Evolutionary conservation across 37 sponge, comb jelly and placozoan species (phyloP).

Genomic region (Mnemiopsis leidyi): DNA sequence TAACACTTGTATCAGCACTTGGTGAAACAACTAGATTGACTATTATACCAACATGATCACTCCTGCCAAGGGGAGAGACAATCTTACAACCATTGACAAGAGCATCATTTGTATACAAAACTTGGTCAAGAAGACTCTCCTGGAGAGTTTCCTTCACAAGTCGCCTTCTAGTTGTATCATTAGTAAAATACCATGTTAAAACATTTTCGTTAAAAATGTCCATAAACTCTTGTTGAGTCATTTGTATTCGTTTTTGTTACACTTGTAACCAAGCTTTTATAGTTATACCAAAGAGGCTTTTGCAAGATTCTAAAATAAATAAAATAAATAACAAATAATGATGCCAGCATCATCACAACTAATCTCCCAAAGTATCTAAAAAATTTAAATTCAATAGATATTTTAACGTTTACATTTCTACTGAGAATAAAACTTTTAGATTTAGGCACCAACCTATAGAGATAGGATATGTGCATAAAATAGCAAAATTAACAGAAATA

Average conservation of each 20-base stretch:
- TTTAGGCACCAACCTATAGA: too few species aligned
- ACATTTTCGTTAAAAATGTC: neutral
- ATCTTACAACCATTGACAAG: neutral
- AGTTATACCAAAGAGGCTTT: too few species aligned
- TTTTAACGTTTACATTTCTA: neutral
- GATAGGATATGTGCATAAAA: too few species aligned
- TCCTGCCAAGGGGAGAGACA: neutral
- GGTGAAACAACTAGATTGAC: constrained; percentile 1
- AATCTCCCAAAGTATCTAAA: too few species aligned
- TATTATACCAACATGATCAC: neutral
- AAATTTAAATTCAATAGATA: neutral
- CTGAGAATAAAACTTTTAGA: too few species aligned
- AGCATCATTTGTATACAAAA: constrained; percentile 16
- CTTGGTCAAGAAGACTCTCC: constrained; percentile 41
- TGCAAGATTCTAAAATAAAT: too few species aligned
- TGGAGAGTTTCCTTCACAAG: constrained; percentile 1
- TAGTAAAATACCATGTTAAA: neutral
- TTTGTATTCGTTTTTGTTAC: too few species aligned
- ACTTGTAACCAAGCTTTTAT: too few species aligned
- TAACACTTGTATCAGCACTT: neutral
- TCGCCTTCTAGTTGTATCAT: neutral
- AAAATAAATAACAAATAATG: too few species aligned
- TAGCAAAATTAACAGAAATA: too few species aligned
- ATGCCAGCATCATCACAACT: too few species aligned
- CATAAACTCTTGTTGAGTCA: neutral